These are phyloP conservation scores for Caenorhabditis sp. DNA, from an alignment of 2,888 invertebrate species.

Conservation along the genomic window DNA sequence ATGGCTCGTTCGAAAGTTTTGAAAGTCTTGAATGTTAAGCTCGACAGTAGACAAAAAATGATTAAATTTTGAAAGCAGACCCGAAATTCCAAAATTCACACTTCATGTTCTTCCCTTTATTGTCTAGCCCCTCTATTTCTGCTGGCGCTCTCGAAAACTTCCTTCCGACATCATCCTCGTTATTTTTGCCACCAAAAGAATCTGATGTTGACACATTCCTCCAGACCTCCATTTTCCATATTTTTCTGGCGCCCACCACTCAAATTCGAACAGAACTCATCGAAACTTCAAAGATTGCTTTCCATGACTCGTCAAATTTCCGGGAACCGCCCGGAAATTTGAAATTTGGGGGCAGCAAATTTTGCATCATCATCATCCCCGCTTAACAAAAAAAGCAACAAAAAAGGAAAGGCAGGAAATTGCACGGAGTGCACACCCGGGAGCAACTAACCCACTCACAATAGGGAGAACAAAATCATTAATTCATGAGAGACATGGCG, in stretches of 20 bases:
- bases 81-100: no score
- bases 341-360: background rate
- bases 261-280: background rate
- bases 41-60: no score
- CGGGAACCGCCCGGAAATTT: conserved; percentile 20
- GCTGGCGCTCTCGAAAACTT: background rate
- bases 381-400: conserved; percentile 11
- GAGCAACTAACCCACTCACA: conserved; percentile 16
- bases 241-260: background rate
- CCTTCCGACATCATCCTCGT: background rate
- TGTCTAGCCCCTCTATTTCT: background rate
- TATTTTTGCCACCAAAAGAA: background rate
- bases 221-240: background rate
- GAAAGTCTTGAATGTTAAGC: no score
- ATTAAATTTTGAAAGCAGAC: no score
- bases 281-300: conserved; percentile 20
- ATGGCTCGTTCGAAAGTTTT: no score
- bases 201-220: background rate
- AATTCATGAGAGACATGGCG: conserved; percentile 29
- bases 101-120: background rate
- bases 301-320: conserved; percentile 9
- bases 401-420: conserved; percentile 25
- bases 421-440: background rate
- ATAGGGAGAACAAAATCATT: conserved; percentile 45
- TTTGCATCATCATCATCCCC: conserved; percentile 12